Percentiles rank a stretch among this genome's conserved stretches.
Conservation (phyloP, 1,140 invertebrate genomes). For the Orussus abietinus region DNA sequence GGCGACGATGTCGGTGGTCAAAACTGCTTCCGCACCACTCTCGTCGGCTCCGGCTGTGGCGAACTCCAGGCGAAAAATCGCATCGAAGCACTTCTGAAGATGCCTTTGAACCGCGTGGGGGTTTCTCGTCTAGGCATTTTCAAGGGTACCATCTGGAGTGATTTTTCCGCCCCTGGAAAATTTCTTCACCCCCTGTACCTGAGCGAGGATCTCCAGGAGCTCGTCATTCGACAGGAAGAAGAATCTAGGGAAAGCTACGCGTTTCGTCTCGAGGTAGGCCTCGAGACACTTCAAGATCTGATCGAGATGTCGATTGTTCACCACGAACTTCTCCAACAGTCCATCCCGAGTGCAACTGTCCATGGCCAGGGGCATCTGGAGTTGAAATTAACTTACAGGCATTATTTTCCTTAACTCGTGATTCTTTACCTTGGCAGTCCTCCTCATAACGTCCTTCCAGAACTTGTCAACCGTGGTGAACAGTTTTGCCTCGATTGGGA, state of each 20-base stretch:
- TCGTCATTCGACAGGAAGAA: conserved; percentile 95
- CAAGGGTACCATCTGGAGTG: too few species aligned
- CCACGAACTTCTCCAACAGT: conserved; percentile 66
- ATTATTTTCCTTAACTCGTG: conserved; percentile 1
- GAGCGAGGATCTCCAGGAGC: conserved; percentile 85
- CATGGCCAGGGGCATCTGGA: conserved; percentile 67
- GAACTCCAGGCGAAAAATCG: conserved; percentile 76
- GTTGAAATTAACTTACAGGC: conserved; percentile 1
- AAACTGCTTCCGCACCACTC: conserved; percentile 41
- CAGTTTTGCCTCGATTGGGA: conserved; percentile 79
- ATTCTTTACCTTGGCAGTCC: conserved; percentile 59
- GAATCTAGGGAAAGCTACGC: conserved; percentile 86
- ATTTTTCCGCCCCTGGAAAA: too few species aligned
- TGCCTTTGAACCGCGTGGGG: conserved; percentile 85
- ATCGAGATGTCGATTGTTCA: conserved; percentile 75
- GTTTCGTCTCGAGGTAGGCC: conserved; percentile 81
- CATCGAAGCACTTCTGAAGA: conserved; percentile 87
- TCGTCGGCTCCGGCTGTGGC: conserved; percentile 33
- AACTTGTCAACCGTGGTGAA: conserved; percentile 81
- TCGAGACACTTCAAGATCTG: conserved; percentile 78
- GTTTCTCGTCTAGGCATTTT: conserved; percentile 73
- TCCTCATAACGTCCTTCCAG: conserved; percentile 81
- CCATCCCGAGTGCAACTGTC: conserved; percentile 62
- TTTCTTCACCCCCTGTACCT: too few species aligned
- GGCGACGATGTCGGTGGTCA: conserved; percentile 77